A percentile compares a stretch with the other conserved stretches of the same genome.
Evolutionary conservation across 1,140 invertebrate genomes (phyloP).

Genomic region (Diachasmimorpha longicaudata): DNA sequence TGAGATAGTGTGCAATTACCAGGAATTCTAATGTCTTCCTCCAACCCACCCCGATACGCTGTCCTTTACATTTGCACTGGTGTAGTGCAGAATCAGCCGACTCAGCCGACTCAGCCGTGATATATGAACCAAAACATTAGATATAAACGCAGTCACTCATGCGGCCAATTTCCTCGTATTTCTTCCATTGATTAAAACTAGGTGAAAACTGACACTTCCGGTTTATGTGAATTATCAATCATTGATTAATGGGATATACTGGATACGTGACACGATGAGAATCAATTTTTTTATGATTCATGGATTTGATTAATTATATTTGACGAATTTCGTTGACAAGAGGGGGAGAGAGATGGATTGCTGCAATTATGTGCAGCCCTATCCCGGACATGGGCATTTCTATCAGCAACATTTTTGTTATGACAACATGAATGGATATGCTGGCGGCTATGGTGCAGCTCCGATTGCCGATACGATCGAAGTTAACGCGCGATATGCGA

Average conservation of each 20-base stretch:
- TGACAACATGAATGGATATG: slow-evolving; percentile 50
- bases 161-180: slow-evolving; percentile 12
- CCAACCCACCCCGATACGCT: background rate
- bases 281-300: background rate
- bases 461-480: slow-evolving; percentile 51
- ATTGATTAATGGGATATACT: background rate
- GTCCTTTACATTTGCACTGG: background rate
- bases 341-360: slow-evolving; percentile 58
- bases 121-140: slow-evolving; percentile 7
- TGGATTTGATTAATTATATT: background rate
- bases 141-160: background rate
- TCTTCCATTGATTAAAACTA: slow-evolving; percentile 12
- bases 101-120: background rate
- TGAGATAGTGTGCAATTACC: background rate
- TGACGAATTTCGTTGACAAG: background rate
- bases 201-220: slow-evolving; percentile 5
- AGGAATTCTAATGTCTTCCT: background rate
- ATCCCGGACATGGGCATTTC: slow-evolving; percentile 56
- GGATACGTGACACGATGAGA: background rate
- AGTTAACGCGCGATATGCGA: slow-evolving; percentile 46
- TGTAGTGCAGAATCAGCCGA: background rate
- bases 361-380: slow-evolving; percentile 64
- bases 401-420: slow-evolving; percentile 59
- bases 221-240: background rate
- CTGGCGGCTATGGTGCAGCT: slow-evolving; percentile 41